phyloP scores from a whole-genome alignment of 2,113 vertebrate species.

The Macaca nemestrina region DNA sequence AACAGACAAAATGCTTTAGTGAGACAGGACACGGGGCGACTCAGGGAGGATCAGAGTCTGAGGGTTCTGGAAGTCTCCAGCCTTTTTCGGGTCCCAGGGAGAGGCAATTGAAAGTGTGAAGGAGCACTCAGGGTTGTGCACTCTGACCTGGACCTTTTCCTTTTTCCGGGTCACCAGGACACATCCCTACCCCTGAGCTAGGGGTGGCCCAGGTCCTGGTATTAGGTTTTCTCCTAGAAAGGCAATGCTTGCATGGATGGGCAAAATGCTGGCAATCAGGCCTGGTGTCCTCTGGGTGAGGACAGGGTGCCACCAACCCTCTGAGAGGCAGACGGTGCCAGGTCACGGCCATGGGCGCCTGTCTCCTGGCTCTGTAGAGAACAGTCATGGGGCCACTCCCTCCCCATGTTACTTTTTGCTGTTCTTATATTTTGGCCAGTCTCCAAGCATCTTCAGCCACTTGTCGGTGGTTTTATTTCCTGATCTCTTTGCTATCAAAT shows the following conservation, averaged over 20 bases:
- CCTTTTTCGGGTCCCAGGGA: not conserved
- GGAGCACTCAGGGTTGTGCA: not conserved
- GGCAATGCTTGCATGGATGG: not conserved
- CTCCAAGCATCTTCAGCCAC: not conserved
- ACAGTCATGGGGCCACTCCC: too few relatives aligned
- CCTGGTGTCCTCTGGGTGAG: not conserved
- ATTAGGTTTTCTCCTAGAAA: not conserved
- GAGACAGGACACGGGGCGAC: not conserved
- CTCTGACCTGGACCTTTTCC: not conserved
- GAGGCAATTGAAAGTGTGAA: not conserved
- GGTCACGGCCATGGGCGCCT: not conserved
- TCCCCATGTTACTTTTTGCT: not conserved
- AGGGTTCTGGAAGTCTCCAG: not conserved
- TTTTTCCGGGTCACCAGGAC: not conserved
- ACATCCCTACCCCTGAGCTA: not conserved
- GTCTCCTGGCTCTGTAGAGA: not conserved
- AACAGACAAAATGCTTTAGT: not conserved
- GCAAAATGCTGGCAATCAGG: too few relatives aligned
- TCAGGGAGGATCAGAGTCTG: rapidly evolving
- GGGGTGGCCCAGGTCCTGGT: not conserved
- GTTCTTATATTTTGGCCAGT: not conserved
- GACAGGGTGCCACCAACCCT: not conserved
- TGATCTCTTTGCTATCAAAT: not conserved
- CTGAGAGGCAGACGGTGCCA: not conserved
- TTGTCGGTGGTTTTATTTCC: not conserved